These are phyloP conservation scores for Synchiropus splendidus DNA, from an alignment of 2,113 vertebrate species.

Conservation along the genomic window DNA sequence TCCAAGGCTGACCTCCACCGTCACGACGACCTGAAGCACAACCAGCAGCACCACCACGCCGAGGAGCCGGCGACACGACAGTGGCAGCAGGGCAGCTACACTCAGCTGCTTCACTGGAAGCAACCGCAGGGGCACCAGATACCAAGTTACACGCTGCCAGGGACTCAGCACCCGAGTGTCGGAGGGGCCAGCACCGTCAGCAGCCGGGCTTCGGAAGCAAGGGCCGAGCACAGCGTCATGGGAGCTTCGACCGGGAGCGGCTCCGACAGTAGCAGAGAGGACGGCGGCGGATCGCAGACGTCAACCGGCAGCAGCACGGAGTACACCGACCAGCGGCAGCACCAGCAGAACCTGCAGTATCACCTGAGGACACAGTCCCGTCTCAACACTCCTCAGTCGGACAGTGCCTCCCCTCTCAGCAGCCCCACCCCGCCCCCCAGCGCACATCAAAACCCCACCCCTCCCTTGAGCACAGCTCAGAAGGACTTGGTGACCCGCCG, in stretches of 20 bases:
- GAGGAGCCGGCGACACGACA: conserved; percentile 46
- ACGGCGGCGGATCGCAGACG: conserved; percentile 6
- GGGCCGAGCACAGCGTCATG: conserved; percentile 28
- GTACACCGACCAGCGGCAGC: conserved; percentile 5
- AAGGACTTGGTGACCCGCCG: conserved; percentile 33
- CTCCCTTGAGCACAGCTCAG: conserved; percentile 12
- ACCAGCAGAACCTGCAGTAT: conserved; percentile 3
- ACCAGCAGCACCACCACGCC: conserved; percentile 46
- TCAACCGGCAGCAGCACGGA: conserved; percentile 9
- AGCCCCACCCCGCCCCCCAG: conserved; percentile 11
- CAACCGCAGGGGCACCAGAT: conserved; percentile 33
- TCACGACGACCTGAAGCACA: conserved; percentile 64
- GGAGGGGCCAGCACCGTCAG: conserved; percentile 6
- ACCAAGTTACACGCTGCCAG: conserved; percentile 14
- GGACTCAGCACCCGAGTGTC: conserved; percentile 1
- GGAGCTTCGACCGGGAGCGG: conserved; percentile 35
- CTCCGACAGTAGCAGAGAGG: conserved; percentile 35
- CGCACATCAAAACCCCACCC: conserved; percentile 5
- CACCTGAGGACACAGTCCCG: conserved; percentile 36
- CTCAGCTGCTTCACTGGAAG: conserved; percentile 47
- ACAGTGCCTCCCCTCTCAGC: conserved; percentile 24
- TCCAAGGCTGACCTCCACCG: conserved; percentile 66
- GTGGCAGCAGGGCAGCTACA: conserved; percentile 55
- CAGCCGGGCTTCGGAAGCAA: conserved; percentile 30
- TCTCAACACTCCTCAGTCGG: conserved; percentile 42